Evolutionary conservation across 2,113 vertebrate species (phyloP).

Genomic region (Gulo gulo): DNA sequence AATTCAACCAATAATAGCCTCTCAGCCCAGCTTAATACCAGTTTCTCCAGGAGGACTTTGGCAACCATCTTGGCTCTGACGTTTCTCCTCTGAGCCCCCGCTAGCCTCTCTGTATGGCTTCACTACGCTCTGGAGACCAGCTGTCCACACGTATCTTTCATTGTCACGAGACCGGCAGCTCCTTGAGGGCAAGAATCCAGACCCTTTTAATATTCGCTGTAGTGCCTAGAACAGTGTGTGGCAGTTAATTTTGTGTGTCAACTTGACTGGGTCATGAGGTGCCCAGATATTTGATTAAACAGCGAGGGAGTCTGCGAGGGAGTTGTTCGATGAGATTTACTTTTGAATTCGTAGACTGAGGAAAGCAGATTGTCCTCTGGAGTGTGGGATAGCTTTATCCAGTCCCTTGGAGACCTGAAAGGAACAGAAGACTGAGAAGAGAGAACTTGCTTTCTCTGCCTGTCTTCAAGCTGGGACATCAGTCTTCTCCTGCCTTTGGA

Average conservation of each 20-base stretch:
- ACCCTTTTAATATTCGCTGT: background rate
- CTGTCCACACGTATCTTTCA: accelerated
- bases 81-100: background rate
- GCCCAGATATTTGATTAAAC: background rate
- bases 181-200: background rate
- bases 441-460: background rate
- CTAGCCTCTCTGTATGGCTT: background rate
- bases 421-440: background rate
- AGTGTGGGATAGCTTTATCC: background rate
- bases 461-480: background rate
- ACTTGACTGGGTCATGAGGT: background rate
- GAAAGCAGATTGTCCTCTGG: background rate
- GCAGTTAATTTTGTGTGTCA: background rate
- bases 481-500: background rate
- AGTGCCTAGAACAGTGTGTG: background rate
- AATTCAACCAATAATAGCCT: background rate
- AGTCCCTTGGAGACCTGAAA: background rate
- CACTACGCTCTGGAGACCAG: accelerated
- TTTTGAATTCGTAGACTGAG: background rate
- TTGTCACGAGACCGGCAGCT: background rate
- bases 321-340: background rate
- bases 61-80: background rate
- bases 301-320: background rate
- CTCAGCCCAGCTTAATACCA: background rate
- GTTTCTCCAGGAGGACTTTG: background rate